Evolutionary conservation across 2,888 invertebrate genomes (phyloP).

Genomic region (Hypercompe scribonia): DNA sequence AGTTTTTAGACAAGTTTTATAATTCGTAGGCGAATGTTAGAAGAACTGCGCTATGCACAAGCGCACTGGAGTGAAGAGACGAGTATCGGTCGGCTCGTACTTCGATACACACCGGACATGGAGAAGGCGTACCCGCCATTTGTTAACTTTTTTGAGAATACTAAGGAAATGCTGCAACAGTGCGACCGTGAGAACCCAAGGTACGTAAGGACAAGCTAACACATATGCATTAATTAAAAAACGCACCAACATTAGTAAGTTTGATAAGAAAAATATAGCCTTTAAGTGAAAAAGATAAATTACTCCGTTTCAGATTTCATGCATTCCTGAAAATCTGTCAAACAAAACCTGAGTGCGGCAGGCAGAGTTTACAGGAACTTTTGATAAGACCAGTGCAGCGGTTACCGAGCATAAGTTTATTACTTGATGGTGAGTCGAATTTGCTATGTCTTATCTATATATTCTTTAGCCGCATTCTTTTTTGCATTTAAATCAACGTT

Average conservation of each 20-base stretch:
- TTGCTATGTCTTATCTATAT: not conserved
- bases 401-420: conserved; percentile 97
- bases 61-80: conserved; percentile 96
- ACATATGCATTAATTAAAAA: not conserved
- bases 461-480: not conserved
- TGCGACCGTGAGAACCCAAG: conserved; percentile 97
- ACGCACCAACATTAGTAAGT: not conserved
- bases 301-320: conserved; percentile 90
- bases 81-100: conserved; percentile 94
- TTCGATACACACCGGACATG: conserved; percentile 94
- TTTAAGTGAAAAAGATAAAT: not conserved
- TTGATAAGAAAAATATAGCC: not conserved
- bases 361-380: conserved; percentile 97
- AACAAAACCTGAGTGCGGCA: conserved; percentile 97
- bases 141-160: conserved; percentile 99
- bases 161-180: conserved; percentile 96
- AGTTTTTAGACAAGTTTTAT: not conserved
- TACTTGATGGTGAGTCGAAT: conserved; percentile 92
- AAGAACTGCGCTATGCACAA: conserved; percentile 88
- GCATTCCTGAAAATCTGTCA: conserved; percentile 98
- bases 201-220: conserved; percentile 42
- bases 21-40: conserved; percentile 85
- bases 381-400: conserved; percentile 99
- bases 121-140: conserved; percentile 98
- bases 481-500: too few relatives aligned